Evolutionary conservation across 2,797 vertebrate species (phyloP).

Genomic region (Pristis pectinata): DNA sequence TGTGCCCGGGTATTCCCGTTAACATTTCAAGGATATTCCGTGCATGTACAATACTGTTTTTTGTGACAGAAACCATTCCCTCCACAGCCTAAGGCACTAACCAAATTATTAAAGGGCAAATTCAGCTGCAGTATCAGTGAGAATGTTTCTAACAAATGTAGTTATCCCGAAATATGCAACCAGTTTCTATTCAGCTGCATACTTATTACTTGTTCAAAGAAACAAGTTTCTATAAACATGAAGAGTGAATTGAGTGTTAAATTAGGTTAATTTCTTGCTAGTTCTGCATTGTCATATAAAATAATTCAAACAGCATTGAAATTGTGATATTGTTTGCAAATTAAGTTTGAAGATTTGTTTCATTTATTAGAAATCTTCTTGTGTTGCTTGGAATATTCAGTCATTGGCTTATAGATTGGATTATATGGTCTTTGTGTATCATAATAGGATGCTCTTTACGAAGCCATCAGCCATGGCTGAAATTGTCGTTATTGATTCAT

Average conservation of each 20-base stretch:
- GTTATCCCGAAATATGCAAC: not conserved
- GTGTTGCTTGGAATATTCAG: not conserved
- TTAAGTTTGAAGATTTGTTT: not conserved
- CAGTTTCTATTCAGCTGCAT: not conserved
- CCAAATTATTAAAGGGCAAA: conserved; percentile 33
- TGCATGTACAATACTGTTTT: not conserved
- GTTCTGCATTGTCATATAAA: not conserved
- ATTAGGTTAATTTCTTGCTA: not conserved
- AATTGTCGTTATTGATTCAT: too few relatives aligned
- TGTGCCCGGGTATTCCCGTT: not conserved
- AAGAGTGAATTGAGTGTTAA: not conserved
- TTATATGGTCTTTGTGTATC: not conserved
- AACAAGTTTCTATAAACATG: not conserved
- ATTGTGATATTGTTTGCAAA: not conserved
- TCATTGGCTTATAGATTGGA: not conserved
- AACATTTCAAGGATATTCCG: not conserved
- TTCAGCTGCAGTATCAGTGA: not conserved
- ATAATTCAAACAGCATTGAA: not conserved
- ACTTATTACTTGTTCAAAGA: not conserved
- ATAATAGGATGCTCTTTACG: too few relatives aligned
- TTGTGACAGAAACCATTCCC: not conserved
- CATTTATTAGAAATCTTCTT: not conserved
- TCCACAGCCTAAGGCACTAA: not conserved
- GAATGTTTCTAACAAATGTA: conserved; percentile 8
- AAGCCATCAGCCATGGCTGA: too few relatives aligned